phyloP scores from a whole-genome alignment of 2,888 invertebrate genomes.

The Ptilodon capucinus region DNA sequence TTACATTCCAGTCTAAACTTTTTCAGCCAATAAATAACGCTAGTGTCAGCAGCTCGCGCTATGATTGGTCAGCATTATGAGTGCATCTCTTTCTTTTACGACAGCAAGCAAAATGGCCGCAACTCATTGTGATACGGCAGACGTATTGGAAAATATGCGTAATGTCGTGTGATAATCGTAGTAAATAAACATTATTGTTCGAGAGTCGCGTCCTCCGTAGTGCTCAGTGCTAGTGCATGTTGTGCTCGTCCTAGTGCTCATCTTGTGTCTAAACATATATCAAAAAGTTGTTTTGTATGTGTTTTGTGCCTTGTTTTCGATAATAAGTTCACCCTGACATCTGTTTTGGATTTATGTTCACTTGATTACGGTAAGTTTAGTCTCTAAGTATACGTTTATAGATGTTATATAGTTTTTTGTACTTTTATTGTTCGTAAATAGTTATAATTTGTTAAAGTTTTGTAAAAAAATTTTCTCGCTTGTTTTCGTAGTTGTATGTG shows the following conservation, averaged over 20 bases:
- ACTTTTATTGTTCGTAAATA: slow-evolving; percentile 49
- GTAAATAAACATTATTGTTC: slow-evolving; percentile 67
- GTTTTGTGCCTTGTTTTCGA: slow-evolving; percentile 76
- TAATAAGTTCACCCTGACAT: slow-evolving; percentile 59
- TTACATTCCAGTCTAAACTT: neutral
- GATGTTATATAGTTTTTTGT: slow-evolving; percentile 27
- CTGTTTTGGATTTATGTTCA: slow-evolving; percentile 79
- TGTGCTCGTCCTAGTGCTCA: slow-evolving; percentile 54
- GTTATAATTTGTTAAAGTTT: slow-evolving; percentile 62
- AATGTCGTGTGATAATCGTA: slow-evolving; percentile 52
- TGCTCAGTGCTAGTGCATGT: slow-evolving; percentile 62
- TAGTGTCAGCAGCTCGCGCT: neutral
- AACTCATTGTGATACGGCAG: slow-evolving; percentile 63
- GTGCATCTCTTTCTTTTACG: slow-evolving; percentile 54
- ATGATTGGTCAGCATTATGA: slow-evolving; percentile 39
- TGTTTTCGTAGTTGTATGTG: slow-evolving; percentile 32
- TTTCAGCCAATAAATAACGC: slow-evolving; percentile 14
- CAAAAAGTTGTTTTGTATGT: slow-evolving; percentile 63
- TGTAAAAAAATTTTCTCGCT: slow-evolving; percentile 61
- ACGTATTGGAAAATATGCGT: slow-evolving; percentile 65
- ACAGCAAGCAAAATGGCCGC: slow-evolving; percentile 74
- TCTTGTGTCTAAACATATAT: slow-evolving; percentile 49
- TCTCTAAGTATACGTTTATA: slow-evolving; percentile 13
- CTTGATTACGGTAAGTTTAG: slow-evolving; percentile 69
- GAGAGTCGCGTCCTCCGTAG: slow-evolving; percentile 47